Conservation (phyloP, 2,797 vertebrate species). For the Ptychobarbus kaznakovi region DNA sequence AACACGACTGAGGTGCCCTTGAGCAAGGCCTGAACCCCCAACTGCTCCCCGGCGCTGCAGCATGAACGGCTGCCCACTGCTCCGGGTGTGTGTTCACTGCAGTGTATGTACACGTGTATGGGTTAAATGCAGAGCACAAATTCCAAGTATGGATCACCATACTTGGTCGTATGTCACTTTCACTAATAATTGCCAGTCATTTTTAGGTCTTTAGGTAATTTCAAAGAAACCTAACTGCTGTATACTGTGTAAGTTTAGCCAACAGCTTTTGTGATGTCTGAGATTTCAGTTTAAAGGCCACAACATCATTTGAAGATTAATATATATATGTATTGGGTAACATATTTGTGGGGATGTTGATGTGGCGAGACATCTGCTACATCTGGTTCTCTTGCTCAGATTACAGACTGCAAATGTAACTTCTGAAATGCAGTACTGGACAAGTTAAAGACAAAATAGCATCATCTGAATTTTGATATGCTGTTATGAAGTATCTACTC, state of each 20-base stretch:
- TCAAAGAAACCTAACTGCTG: no score
- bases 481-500: neutral
- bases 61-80: no score
- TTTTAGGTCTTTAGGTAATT: no score
- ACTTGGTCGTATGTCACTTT: no score
- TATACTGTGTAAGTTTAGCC: neutral
- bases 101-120: no score
- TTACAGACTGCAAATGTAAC: constrained; percentile 48
- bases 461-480: neutral
- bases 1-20: no score
- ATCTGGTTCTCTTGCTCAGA: constrained; percentile 49
- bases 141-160: no score
- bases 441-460: constrained; percentile 9
- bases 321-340: constrained; percentile 23
- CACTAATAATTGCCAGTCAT: no score
- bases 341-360: constrained; percentile 60
- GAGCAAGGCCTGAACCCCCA: no score
- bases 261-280: constrained; percentile 13
- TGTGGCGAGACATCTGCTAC: constrained; percentile 47
- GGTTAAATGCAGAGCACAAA: no score
- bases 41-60: no score
- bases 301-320: constrained; percentile 45
- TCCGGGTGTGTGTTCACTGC: no score
- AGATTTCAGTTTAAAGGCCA: constrained; percentile 24
- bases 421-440: neutral